These are phyloP conservation scores for Diorhabda elongata DNA, from an alignment of 1,140 invertebrate genomes.

Conservation along the genomic window DNA sequence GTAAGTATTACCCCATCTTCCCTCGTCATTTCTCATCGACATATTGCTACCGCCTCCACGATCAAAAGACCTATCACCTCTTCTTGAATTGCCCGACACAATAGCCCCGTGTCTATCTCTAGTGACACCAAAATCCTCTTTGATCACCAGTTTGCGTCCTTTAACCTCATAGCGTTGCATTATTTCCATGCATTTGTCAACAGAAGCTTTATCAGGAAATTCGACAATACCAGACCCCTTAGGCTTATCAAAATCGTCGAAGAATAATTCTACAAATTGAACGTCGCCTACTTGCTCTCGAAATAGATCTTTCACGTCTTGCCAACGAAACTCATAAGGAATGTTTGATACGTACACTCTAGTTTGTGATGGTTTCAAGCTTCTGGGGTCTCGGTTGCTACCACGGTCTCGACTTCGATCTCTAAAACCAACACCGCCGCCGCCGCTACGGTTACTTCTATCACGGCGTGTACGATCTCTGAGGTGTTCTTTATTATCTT, in stretches of 20 bases:
- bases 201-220: constrained; percentile 82
- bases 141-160: constrained; percentile 89
- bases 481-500: not conserved
- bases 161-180: constrained; percentile 94
- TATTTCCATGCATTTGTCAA: constrained; percentile 88
- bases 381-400: constrained; percentile 46
- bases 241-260: constrained; percentile 90
- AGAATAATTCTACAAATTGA: constrained; percentile 91
- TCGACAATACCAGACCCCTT: constrained; percentile 94
- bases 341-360: constrained; percentile 92
- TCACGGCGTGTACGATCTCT: not conserved
- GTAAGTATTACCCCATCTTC: constrained; percentile 81
- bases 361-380: constrained; percentile 41
- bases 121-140: constrained; percentile 76
- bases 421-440: constrained; percentile 46
- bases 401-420: constrained; percentile 53
- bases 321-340: constrained; percentile 96
- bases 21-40: constrained; percentile 33
- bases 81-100: constrained; percentile 44
- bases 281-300: constrained; percentile 91
- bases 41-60: constrained; percentile 36
- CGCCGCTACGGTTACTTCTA: constrained; percentile 41
- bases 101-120: constrained; percentile 61
- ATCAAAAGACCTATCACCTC: constrained; percentile 44
- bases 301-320: constrained; percentile 94